Conservation (phyloP, 2,888 invertebrate species). For the Drosophila acutilabella region DNA sequence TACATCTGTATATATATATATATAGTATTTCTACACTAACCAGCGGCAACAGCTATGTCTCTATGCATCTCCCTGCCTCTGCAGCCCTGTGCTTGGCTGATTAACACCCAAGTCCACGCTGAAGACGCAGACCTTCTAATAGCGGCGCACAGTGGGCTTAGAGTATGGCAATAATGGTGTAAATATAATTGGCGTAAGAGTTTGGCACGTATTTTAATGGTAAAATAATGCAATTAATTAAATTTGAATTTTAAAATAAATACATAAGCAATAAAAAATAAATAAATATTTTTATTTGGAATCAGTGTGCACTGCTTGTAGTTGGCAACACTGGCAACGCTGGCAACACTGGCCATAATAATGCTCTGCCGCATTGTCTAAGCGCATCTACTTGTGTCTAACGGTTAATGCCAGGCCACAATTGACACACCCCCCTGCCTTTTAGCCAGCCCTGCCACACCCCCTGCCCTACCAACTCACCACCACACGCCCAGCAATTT, state of each 20-base stretch:
- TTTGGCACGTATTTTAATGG: no score
- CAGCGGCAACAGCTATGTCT: constrained; percentile 9
- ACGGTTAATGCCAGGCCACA: constrained; percentile 15
- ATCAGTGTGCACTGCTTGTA: neutral
- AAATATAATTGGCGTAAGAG: no score
- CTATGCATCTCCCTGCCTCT: neutral
- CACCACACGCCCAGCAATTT: neutral
- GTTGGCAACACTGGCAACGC: constrained; percentile 11
- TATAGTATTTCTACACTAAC: constrained; percentile 1
- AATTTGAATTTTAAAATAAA: no score
- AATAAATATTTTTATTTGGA: neutral
- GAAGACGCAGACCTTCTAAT: neutral
- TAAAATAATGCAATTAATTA: no score
- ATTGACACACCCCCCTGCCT: neutral
- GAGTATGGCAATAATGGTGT: neutral
- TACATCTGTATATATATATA: neutral
- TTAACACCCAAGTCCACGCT: constrained; percentile 33
- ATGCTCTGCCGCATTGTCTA: constrained; percentile 36
- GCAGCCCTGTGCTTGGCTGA: constrained; percentile 33
- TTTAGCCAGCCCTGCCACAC: no score
- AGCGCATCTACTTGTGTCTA: constrained; percentile 13
- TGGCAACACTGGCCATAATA: constrained; percentile 19
- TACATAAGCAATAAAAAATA: no score
- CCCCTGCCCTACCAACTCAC: no score
- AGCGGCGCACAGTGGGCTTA: constrained; percentile 20